A percentile compares a stretch with the other conserved stretches of the same genome.
These are phyloP conservation scores for Margarornis squamiger DNA, from an alignment of 2,797 vertebrate species.

Conservation along the genomic window DNA sequence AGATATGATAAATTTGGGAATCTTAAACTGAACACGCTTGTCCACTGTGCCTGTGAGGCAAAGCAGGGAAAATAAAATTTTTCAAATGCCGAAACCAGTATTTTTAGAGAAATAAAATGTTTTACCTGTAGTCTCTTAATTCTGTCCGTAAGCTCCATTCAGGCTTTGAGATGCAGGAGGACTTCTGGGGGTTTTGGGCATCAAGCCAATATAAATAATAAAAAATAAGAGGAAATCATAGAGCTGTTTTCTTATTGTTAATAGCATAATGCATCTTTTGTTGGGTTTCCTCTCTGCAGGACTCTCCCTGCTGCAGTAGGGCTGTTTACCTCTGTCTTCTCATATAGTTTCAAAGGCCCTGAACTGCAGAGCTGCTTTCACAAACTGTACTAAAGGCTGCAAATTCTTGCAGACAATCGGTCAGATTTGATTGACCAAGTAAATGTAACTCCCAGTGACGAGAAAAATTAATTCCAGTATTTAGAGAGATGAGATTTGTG, in stretches of 20 bases:
- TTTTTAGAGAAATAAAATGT: neutral
- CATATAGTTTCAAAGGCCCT: neutral
- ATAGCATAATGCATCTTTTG: conserved; percentile 27
- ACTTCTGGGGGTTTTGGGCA: neutral
- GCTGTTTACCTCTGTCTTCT: conserved; percentile 24
- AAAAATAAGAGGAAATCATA: conserved; percentile 37
- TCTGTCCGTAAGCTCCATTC: neutral
- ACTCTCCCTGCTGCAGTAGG: conserved; percentile 9
- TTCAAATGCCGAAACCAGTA: neutral
- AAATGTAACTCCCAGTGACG: neutral
- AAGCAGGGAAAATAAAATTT: neutral
- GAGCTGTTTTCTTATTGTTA: conserved; percentile 33
- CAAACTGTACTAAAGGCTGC: neutral
- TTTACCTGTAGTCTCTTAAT: neutral
- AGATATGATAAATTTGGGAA: conserved; percentile 25
- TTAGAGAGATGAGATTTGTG: neutral
- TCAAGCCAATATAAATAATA: neutral
- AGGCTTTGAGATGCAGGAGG: neutral
- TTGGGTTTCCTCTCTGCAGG: conserved; percentile 45
- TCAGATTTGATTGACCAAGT: neutral
- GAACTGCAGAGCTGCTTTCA: neutral
- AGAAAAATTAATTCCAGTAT: conserved; percentile 19
- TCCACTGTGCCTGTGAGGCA: neutral
- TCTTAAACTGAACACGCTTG: conserved; percentile 18
- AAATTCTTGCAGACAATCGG: neutral